Percentiles rank a stretch among this genome's conserved stretches.
Conservation (phyloP, 2,797 vertebrate species). For the Perodicticus potto region DNA sequence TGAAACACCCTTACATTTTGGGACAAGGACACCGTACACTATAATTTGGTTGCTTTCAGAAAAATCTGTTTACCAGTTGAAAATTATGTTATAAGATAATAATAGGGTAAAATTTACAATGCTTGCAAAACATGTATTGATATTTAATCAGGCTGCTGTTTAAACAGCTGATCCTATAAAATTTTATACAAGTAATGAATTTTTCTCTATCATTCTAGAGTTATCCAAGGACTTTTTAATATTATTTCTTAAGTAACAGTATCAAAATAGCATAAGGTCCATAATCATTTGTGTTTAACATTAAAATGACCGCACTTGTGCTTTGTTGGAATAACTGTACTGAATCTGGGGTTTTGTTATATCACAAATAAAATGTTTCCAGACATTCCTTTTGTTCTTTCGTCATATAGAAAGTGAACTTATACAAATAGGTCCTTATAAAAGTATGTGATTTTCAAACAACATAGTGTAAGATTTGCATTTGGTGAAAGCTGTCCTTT, state of each 20-base stretch:
- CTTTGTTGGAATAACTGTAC: slow-evolving; percentile 63
- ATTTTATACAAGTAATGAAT: slow-evolving; percentile 79
- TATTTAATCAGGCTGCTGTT: slow-evolving; percentile 83
- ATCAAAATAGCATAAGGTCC: slow-evolving; percentile 58
- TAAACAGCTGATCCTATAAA: slow-evolving; percentile 77
- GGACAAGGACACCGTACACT: slow-evolving; percentile 46
- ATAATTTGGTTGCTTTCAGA: slow-evolving; percentile 76
- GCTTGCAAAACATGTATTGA: slow-evolving; percentile 82
- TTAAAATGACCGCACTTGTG: slow-evolving; percentile 62
- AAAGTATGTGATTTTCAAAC: slow-evolving; percentile 21
- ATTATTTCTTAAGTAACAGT: slow-evolving; percentile 62
- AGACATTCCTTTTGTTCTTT: not conserved
- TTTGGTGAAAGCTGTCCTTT: slow-evolving; percentile 21
- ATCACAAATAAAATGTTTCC: slow-evolving; percentile 49
- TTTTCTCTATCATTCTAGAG: slow-evolving; percentile 65
- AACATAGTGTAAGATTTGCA: slow-evolving; percentile 25
- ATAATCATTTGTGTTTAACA: slow-evolving; percentile 65
- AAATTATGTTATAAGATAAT: slow-evolving; percentile 77
- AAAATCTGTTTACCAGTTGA: slow-evolving; percentile 70
- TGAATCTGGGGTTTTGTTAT: slow-evolving; percentile 36
- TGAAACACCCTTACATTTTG: not conserved
- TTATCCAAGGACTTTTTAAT: slow-evolving; percentile 71
- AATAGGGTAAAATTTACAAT: slow-evolving; percentile 73
- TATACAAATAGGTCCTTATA: not conserved
- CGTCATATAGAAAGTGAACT: not conserved